Percentiles rank a stretch among this genome's conserved stretches.
Evolutionary conservation across 2,113 vertebrate genomes (phyloP).

Genomic region (Shinisaurus crocodilurus): DNA sequence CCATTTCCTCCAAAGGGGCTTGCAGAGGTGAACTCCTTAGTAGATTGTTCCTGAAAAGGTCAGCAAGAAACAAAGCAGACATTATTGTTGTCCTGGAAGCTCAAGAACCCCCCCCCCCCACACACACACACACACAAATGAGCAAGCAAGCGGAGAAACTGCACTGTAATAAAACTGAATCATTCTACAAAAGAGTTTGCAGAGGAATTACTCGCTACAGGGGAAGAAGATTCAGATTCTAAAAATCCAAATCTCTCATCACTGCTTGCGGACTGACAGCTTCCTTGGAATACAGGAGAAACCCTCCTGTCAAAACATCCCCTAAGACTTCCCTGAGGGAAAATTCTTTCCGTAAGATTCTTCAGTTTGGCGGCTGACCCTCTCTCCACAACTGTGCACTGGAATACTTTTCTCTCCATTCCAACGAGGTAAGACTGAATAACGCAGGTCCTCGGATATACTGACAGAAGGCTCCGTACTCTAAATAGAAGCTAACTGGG

Average conservation of each 20-base stretch:
- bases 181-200: constrained; percentile 9
- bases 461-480: constrained; percentile 24
- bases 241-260: constrained; percentile 18
- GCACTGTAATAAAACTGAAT: constrained; percentile 12
- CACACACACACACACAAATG: no score
- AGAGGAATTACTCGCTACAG: not conserved
- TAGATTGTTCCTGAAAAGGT: constrained; percentile 11
- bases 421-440: constrained; percentile 25
- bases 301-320: constrained; percentile 2
- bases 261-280: constrained; percentile 25
- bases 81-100: not conserved
- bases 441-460: constrained; percentile 27
- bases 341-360: constrained; percentile 11
- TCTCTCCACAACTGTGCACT: not conserved
- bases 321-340: not conserved
- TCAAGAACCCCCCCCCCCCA: no score
- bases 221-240: not conserved
- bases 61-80: constrained; percentile 11
- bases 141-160: fast-evolving
- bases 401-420: constrained; percentile 32
- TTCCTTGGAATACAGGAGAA: constrained; percentile 28
- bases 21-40: not conserved
- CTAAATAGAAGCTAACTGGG: constrained; percentile 34
- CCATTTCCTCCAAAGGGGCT: not conserved
- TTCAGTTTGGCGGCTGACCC: not conserved